A percentile compares a stretch with the other conserved stretches of the same genome.
Evolutionary conservation across 2,888 invertebrate species (phyloP).

Genomic region (Protodeltote pygarga): DNA sequence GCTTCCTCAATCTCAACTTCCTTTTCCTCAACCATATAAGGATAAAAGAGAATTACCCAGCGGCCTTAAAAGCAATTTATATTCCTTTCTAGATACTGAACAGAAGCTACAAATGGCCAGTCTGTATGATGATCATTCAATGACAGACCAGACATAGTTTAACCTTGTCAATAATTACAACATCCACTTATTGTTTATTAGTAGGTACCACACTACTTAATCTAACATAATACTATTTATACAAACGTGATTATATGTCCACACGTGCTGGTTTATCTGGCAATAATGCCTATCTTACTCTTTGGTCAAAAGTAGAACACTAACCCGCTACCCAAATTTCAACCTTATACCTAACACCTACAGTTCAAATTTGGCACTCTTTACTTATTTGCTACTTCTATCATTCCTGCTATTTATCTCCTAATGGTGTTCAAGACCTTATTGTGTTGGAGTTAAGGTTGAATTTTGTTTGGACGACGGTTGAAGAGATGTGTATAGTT

Average conservation of each 20-base stretch:
- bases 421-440: background rate
- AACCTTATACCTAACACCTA: background rate
- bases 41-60: too few species aligned
- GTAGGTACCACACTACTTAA: conserved; percentile 1
- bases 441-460: background rate
- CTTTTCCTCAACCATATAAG: too few species aligned
- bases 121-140: too few species aligned
- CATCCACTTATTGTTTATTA: conserved; percentile 4
- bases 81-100: too few species aligned
- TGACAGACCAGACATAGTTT: too few species aligned
- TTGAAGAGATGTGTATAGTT: conserved; percentile 3
- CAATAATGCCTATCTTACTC: conserved; percentile 12
- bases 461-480: conserved; percentile 7
- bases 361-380: conserved; percentile 6
- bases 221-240: conserved; percentile 6
- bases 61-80: too few species aligned
- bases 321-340: conserved; percentile 10
- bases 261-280: conserved; percentile 35
- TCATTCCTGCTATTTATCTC: background rate
- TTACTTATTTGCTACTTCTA: background rate
- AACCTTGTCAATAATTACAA: conserved; percentile 7
- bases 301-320: conserved; percentile 8
- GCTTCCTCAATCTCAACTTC: too few species aligned
- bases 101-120: too few species aligned
- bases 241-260: conserved; percentile 24